phyloP scores from a whole-genome alignment of 2,113 vertebrate genomes.

The Semnopithecus entellus region DNA sequence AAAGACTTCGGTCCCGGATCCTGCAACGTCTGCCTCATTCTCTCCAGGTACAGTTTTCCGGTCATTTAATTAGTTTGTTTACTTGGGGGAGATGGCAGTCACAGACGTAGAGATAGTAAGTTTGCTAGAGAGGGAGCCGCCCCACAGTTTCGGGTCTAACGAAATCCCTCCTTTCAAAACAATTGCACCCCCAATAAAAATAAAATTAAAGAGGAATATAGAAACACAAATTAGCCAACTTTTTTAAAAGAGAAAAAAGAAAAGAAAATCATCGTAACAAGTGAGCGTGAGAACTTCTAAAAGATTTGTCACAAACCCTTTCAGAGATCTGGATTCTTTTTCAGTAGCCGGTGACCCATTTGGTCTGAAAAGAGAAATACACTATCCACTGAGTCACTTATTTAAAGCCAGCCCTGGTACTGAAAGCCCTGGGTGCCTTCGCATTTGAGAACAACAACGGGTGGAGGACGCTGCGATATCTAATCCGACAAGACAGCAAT shows the following conservation, averaged over 20 bases:
- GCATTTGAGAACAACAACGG: not conserved
- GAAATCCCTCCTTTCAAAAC: slow-evolving; percentile 63
- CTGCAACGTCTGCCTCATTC: not conserved
- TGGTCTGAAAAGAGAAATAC: not conserved
- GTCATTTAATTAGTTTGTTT: slow-evolving; percentile 38
- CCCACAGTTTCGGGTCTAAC: slow-evolving; percentile 68
- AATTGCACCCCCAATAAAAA: not conserved
- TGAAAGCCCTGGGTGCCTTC: not conserved
- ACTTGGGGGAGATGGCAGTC: not conserved
- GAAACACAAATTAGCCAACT: slow-evolving; percentile 45
- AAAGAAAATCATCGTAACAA: not conserved
- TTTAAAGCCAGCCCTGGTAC: not conserved
- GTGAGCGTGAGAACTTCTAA: slow-evolving; percentile 6
- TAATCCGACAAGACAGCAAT: not conserved
- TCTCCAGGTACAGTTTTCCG: slow-evolving; percentile 72
- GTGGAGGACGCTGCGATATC: not conserved
- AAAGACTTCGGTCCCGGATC: not conserved
- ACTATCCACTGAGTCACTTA: not conserved
- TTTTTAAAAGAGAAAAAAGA: not conserved
- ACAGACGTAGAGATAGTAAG: not conserved
- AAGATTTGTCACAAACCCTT: slow-evolving; percentile 44
- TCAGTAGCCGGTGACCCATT: not conserved
- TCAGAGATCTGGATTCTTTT: slow-evolving; percentile 59
- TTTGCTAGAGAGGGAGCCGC: not conserved
- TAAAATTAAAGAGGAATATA: not conserved